Conservation (phyloP, 1,140 invertebrate genomes). For the Tetranychus urticae region DNA sequence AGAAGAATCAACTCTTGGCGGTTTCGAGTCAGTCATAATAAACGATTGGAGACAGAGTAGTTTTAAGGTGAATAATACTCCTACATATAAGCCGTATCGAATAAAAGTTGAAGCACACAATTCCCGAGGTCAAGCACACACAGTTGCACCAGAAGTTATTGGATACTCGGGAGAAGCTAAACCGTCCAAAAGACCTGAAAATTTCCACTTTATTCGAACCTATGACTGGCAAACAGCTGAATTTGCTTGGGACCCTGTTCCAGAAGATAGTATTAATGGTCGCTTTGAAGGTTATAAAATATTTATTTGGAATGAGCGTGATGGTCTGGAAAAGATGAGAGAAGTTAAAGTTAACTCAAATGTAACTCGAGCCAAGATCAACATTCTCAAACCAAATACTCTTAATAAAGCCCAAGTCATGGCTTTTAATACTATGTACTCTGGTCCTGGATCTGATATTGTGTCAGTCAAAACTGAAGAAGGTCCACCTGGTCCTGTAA, state of each 20-base stretch:
- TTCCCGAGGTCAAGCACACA: conserved; percentile 58
- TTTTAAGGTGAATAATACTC: conserved; percentile 46
- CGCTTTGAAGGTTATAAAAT: conserved; percentile 89
- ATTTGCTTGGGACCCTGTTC: conserved; percentile 57
- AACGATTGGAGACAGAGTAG: conserved; percentile 44
- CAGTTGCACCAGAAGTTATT: conserved; percentile 47
- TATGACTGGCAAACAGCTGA: conserved; percentile 45
- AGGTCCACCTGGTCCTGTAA: conserved; percentile 55
- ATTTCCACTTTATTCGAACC: conserved; percentile 52
- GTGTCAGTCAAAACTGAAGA: conserved; percentile 13
- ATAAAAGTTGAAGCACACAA: conserved; percentile 85
- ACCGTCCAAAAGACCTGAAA: conserved; percentile 50
- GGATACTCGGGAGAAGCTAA: conserved; percentile 87
- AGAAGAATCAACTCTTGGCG: conserved; percentile 43
- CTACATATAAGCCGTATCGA: conserved; percentile 68
- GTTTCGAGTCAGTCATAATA: conserved; percentile 19
- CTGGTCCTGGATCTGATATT: conserved; percentile 53
- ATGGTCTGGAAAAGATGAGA: conserved; percentile 40
- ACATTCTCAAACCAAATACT: conserved; percentile 63
- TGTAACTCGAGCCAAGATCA: conserved; percentile 42
- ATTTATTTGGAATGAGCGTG: conserved; percentile 56
- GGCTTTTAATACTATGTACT: conserved; percentile 66
- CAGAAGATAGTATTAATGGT: conserved; percentile 42
- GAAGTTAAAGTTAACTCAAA: conserved; percentile 55
- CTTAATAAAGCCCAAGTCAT: conserved; percentile 70